Conservation (phyloP, 2,888 invertebrate genomes). For the Spisula subtruncata region DNA sequence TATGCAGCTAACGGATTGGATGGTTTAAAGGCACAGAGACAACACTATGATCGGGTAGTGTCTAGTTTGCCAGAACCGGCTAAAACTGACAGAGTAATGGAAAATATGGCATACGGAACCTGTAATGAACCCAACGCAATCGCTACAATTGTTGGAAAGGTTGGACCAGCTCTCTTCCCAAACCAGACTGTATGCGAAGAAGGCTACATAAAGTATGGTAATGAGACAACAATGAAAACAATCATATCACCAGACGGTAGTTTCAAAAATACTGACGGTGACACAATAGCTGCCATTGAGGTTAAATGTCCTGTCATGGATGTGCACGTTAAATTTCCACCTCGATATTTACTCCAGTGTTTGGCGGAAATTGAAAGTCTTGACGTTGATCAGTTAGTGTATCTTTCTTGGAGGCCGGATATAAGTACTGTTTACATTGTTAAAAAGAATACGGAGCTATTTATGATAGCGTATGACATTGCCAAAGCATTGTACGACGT, state of each 20-base stretch:
- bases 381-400: slow-evolving; percentile 41
- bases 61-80: neutral
- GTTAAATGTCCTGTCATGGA: slow-evolving; percentile 48
- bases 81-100: neutral
- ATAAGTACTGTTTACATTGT: slow-evolving; percentile 26
- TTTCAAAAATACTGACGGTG: slow-evolving; percentile 46
- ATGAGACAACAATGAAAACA: slow-evolving; percentile 15
- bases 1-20: slow-evolving; percentile 25
- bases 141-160: slow-evolving; percentile 26
- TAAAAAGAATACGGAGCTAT: slow-evolving; percentile 21
- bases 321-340: slow-evolving; percentile 22
- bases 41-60: slow-evolving; percentile 30
- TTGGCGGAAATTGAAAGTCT: too few species aligned
- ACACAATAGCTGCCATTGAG: neutral
- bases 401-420: slow-evolving; percentile 31
- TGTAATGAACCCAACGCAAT: slow-evolving; percentile 28
- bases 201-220: slow-evolving; percentile 28
- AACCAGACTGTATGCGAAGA: neutral
- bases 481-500: slow-evolving; percentile 17
- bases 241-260: slow-evolving; percentile 30
- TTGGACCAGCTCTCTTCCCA: neutral
- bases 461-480: neutral
- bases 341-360: slow-evolving; percentile 39
- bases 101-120: slow-evolving; percentile 5
- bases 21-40: slow-evolving; percentile 35